Evolutionary conservation across 2,888 invertebrate species (phyloP), one percentile per base, ranked within the genome.

Genomic region (Mechanitis messenoides): DNA sequence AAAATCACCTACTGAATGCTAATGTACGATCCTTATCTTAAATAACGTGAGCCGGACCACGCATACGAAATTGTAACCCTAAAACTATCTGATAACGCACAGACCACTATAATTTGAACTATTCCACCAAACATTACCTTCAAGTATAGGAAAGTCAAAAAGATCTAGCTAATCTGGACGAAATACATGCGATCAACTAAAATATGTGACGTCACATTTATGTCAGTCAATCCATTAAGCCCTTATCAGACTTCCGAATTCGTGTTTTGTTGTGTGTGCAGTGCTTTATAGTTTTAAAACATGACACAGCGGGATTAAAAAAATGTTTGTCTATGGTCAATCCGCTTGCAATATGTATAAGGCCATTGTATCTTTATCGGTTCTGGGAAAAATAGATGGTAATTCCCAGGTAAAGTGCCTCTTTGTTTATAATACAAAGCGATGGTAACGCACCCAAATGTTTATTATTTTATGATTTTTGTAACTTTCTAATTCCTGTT

Each of bases 131-230:
- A 31, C 33, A 57, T 35, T 11, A n/a, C n/a, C 55, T 33, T 65
- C 58, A 55, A 60, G 58, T 53, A 33, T 2, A 9, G 9, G 42
- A 61, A 60, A 55, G 33, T 5, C 20, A 46, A n/a, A 61, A 5
- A 69, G 80, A 59, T 76, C 84, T 53, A 33, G n/a, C n/a, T 71
- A 69, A 11, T 63, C 46, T 80, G 80, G 87, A 58, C 65, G 64
- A 50, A 58, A 59, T 76, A 79, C 87, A 87, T 87, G 87, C 88
- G 82, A 87, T 68, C 81, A 79, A 72, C 79, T 85, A 85, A 88
- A 88, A 88, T 87, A 87, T 87, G 85, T 87, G 89, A 88, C 89
- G 89, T 87, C 87, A 89, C 87, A 81, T 87, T 88, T 87, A 86
- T 88, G 88, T 88, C 87, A 87, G 83, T 85, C 85, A 88, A 88